phyloP scores from a whole-genome alignment of 2,113 vertebrate species.

The Neoarius graeffei region DNA sequence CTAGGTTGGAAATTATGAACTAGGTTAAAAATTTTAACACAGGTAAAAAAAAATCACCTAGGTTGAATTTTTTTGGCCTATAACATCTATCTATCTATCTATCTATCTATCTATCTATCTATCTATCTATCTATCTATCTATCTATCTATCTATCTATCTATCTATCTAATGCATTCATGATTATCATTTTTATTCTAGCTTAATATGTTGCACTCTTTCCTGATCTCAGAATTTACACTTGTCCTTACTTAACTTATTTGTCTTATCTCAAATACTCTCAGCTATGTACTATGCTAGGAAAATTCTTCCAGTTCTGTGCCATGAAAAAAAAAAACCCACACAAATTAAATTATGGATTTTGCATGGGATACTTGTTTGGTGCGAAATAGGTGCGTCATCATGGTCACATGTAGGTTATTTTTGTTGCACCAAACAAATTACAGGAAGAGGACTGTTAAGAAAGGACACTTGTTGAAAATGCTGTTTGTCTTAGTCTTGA shows the following conservation, averaged over 20 bases:
- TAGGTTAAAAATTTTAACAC: too few species aligned
- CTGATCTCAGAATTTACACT: background rate
- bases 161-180: background rate
- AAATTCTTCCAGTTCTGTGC: background rate
- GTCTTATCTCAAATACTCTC: conserved; percentile 1
- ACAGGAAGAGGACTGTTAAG: background rate
- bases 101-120: too few species aligned
- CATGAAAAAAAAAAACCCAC: background rate
- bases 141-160: background rate
- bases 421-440: background rate
- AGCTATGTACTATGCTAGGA: background rate
- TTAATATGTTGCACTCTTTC: background rate
- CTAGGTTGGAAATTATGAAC: too few species aligned
- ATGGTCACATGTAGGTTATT: background rate
- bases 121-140: too few species aligned
- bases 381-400: background rate
- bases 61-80: too few species aligned
- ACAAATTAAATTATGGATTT: conserved; percentile 9
- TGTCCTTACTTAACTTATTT: background rate
- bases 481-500: background rate
- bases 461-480: background rate
- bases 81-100: too few species aligned
- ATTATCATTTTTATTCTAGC: background rate
- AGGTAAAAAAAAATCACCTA: too few species aligned
- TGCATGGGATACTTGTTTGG: background rate